Conservation (phyloP, 92 coral and sea anemone species). For the Umimayanthus kanabou region DNA sequence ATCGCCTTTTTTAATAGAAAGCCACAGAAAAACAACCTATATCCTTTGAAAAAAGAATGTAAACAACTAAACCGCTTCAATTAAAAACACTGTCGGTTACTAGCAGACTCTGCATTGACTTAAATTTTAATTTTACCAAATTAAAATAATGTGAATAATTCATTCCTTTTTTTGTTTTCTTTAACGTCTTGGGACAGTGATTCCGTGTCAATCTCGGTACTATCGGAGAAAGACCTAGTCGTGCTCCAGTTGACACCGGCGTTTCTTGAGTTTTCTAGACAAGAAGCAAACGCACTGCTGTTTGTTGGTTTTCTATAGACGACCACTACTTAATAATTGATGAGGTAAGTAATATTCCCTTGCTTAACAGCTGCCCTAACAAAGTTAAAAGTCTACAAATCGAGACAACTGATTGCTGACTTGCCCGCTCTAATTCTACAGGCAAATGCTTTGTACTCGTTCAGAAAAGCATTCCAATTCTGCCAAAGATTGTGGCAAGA, state of each 20-base stretch:
- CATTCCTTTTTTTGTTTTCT: slow-evolving; percentile 12
- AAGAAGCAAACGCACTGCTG: neutral
- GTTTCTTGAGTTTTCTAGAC: neutral
- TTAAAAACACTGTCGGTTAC: slow-evolving; percentile 27
- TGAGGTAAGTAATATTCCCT: slow-evolving; percentile 24
- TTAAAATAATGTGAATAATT: slow-evolving; percentile 22
- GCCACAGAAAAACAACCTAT: neutral
- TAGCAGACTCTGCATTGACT: slow-evolving; percentile 1
- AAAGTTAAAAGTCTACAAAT: slow-evolving; percentile 15
- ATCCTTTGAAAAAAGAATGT: neutral
- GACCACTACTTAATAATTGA: slow-evolving; percentile 33
- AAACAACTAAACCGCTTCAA: slow-evolving; percentile 23
- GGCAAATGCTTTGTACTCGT: neutral
- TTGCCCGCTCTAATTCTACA: neutral
- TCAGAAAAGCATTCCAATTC: neutral
- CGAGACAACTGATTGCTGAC: neutral
- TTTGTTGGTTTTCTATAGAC: neutral
- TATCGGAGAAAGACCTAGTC: neutral
- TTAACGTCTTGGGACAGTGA: neutral
- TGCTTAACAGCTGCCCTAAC: slow-evolving; percentile 32
- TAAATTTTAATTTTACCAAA: slow-evolving; percentile 23
- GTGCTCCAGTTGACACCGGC: neutral
- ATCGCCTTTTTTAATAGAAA: neutral
- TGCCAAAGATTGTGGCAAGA: neutral
- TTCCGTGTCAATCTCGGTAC: neutral